Conservation (phyloP, 2,888 invertebrate genomes). For the Cyclophora albipunctata region DNA sequence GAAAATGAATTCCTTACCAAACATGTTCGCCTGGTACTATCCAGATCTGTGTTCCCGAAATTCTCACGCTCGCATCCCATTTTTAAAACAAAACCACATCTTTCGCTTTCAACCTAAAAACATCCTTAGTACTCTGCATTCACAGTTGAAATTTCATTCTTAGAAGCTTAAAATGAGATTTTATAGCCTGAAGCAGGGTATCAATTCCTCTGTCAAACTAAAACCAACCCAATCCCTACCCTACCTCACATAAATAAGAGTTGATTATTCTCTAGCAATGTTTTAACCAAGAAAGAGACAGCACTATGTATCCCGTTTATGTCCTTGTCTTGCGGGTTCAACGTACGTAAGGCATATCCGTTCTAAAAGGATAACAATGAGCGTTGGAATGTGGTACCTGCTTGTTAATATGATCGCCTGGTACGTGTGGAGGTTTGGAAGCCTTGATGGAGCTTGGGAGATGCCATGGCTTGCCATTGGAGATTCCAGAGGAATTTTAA, state of each 20-base stretch:
- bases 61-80: slow-evolving; percentile 68
- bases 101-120: slow-evolving; percentile 17
- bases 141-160: slow-evolving; percentile 23
- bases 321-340: slow-evolving; percentile 49
- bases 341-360: slow-evolving; percentile 52
- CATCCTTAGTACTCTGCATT: slow-evolving; percentile 4
- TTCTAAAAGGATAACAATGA: slow-evolving; percentile 38
- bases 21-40: slow-evolving; percentile 55
- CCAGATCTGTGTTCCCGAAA: slow-evolving; percentile 72
- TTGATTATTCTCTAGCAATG: slow-evolving; percentile 5
- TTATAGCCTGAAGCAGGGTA: slow-evolving; percentile 33
- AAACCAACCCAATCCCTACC: slow-evolving; percentile 12
- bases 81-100: slow-evolving; percentile 53
- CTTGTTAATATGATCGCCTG: slow-evolving; percentile 43
- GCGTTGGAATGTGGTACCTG: slow-evolving; percentile 48
- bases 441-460: slow-evolving; percentile 34
- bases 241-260: slow-evolving; percentile 10
- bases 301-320: slow-evolving; percentile 49
- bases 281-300: slow-evolving; percentile 25
- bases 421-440: slow-evolving; percentile 58
- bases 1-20: slow-evolving; percentile 36
- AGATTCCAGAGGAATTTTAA: too few relatives aligned
- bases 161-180: slow-evolving; percentile 20
- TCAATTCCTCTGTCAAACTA: slow-evolving; percentile 34
- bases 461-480: background rate